phyloP scores from a whole-genome alignment of 1,140 invertebrate species.

The Euglossa dilemma region DNA sequence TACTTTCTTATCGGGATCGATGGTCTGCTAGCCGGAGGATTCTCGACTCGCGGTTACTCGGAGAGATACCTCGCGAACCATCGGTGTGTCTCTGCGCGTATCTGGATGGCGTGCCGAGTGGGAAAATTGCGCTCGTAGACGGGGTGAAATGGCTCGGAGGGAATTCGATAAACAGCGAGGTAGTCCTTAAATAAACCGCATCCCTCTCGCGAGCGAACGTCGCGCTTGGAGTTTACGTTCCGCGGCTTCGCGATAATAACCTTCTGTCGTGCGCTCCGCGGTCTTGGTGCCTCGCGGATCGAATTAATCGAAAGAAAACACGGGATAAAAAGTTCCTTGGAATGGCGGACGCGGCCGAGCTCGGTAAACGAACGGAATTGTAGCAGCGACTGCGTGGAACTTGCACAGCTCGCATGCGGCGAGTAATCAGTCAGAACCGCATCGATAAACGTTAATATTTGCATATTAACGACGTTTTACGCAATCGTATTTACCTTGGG shows the following conservation, averaged over 20 bases:
- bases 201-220: background rate
- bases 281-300: background rate
- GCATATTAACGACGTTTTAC: constrained; percentile 16
- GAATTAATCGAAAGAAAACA: background rate
- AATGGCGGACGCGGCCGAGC: background rate
- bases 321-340: background rate
- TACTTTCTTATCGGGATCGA: constrained; percentile 19
- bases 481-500: background rate
- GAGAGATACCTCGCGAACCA: constrained; percentile 2
- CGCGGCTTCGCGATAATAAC: background rate
- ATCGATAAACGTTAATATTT: constrained; percentile 13
- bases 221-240: background rate
- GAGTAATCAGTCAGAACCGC: background rate
- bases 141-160: background rate
- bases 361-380: background rate
- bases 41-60: background rate
- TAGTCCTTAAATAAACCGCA: constrained; percentile 16
- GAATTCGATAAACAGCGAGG: constrained; percentile 28
- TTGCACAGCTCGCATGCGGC: background rate
- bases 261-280: no score
- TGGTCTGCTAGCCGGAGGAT: background rate
- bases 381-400: background rate
- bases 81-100: background rate
- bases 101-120: background rate
- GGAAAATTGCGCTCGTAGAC: constrained; percentile 13